Percentiles rank a stretch among this genome's conserved stretches.
Evolutionary conservation across 30 jellyfish, hydroid and myxozoan species (phyloP).

Genomic region (Sanderia malayensis): DNA sequence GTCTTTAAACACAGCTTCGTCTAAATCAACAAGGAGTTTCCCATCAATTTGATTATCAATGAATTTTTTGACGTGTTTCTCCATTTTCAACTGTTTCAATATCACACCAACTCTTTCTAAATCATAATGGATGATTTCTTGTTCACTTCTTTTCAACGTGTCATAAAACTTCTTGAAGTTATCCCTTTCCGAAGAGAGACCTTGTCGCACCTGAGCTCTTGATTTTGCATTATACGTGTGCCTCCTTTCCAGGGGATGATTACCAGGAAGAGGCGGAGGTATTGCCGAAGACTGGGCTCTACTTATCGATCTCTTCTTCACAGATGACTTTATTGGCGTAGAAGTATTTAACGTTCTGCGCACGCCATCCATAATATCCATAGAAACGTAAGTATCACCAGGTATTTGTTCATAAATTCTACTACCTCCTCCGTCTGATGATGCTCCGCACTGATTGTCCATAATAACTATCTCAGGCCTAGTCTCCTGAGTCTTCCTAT

Average conservation of each 20-base stretch:
- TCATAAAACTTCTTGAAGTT: constrained; percentile 67
- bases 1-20: constrained; percentile 90
- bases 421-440: constrained; percentile 65
- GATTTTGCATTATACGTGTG: constrained; percentile 23
- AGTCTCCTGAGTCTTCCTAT: constrained; percentile 7
- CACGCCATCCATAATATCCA: constrained; percentile 59
- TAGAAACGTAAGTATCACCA: constrained; percentile 52
- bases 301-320: constrained; percentile 23
- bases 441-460: constrained; percentile 48
- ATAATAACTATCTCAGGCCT: constrained; percentile 46
- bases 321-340: constrained; percentile 5
- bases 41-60: constrained; percentile 91
- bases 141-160: constrained; percentile 69
- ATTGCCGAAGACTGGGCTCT: constrained; percentile 33
- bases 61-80: constrained; percentile 30
- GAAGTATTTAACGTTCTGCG: constrained; percentile 48
- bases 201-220: constrained; percentile 4
- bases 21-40: constrained; percentile 73
- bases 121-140: constrained; percentile 58
- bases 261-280: constrained; percentile 94
- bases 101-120: constrained; percentile 61
- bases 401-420: constrained; percentile 71
- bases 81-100: constrained; percentile 37
- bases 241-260: constrained; percentile 76
- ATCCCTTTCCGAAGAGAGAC: constrained; percentile 14